These are phyloP conservation scores for Neolamprologus longior DNA, from an alignment of 2,113 vertebrate species.

Conservation along the genomic window DNA sequence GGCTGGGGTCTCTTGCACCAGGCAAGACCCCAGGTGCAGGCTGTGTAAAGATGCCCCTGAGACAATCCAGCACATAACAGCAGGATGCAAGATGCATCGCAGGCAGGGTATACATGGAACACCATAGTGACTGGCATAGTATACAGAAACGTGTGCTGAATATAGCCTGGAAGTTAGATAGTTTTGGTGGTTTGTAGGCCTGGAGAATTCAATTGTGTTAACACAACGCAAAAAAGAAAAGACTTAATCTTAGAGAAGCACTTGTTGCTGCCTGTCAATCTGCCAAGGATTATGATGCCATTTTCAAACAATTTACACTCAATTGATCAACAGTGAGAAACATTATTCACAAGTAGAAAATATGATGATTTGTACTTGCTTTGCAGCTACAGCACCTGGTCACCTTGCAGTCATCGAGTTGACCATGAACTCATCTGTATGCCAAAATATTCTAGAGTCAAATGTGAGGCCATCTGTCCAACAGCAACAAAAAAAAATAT, in stretches of 20 bases:
- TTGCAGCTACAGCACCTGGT: not conserved
- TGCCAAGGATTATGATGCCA: not conserved
- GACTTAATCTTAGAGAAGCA: not conserved
- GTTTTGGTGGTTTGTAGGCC: not conserved
- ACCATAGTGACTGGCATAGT: not conserved
- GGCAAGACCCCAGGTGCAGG: not conserved
- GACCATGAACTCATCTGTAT: not conserved
- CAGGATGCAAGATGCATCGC: not conserved
- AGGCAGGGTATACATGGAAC: not conserved
- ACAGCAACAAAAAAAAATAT: not conserved
- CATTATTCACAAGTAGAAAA: not conserved
- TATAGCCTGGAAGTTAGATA: not conserved
- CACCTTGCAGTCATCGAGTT: not conserved
- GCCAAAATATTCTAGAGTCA: not conserved
- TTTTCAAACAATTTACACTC: not conserved
- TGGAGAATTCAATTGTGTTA: not conserved
- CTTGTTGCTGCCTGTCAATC: not conserved
- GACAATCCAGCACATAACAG: not conserved
- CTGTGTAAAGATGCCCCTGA: not conserved
- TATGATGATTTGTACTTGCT: not conserved
- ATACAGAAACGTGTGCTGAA: not conserved
- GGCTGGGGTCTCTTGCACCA: not conserved
- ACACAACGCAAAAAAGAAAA: not conserved
- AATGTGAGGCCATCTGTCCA: not conserved
- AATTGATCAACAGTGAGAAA: not conserved